These are phyloP conservation scores for Drosophila ezoana DNA, from an alignment of 2,888 invertebrate species.

Conservation along the genomic window DNA sequence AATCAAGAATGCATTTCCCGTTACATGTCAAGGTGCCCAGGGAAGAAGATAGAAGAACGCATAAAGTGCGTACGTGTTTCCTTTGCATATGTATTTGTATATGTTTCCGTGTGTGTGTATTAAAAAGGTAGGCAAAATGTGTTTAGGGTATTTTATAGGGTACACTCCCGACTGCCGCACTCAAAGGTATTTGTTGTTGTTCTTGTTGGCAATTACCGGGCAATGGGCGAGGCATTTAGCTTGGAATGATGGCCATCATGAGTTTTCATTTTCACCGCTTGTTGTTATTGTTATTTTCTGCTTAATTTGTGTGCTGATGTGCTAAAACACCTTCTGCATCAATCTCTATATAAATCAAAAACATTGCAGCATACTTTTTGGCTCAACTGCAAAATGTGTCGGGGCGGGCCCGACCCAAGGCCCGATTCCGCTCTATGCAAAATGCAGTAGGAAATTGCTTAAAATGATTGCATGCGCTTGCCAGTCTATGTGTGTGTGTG, in stretches of 20 bases:
- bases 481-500: constrained; percentile 6
- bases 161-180: too few species aligned
- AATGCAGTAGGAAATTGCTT: constrained; percentile 40
- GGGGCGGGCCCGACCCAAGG: constrained; percentile 4
- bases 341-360: constrained; percentile 40
- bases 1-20: too few species aligned
- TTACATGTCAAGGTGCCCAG: too few species aligned
- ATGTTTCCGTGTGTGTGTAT: too few species aligned
- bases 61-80: too few species aligned
- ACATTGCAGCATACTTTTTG: constrained; percentile 47
- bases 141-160: too few species aligned
- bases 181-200: background rate
- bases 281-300: constrained; percentile 38
- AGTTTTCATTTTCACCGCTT: constrained; percentile 48
- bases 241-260: constrained; percentile 59
- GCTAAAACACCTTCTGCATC: constrained; percentile 55
- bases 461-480: constrained; percentile 33
- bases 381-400: constrained; percentile 24
- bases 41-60: too few species aligned
- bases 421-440: constrained; percentile 15
- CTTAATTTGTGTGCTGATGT: constrained; percentile 61
- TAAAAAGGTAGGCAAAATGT: too few species aligned
- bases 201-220: constrained; percentile 54
- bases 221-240: constrained; percentile 56
- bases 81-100: too few species aligned